phyloP scores from a whole-genome alignment of 2,888 invertebrate species.

The Brachylomia viminalis region DNA sequence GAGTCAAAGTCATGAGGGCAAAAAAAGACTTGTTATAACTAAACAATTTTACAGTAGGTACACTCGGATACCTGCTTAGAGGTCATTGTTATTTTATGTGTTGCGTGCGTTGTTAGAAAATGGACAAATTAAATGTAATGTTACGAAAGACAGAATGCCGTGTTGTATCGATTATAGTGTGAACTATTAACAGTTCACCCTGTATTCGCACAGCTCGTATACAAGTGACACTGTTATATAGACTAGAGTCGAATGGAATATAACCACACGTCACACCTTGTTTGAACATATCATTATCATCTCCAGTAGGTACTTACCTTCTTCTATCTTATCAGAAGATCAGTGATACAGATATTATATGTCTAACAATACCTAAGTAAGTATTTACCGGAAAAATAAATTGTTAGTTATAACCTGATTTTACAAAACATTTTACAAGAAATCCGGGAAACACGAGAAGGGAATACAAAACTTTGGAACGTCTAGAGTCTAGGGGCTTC shows the following conservation, averaged over 20 bases:
- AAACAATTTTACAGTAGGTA: slow-evolving; percentile 23
- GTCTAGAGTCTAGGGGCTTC: slow-evolving; percentile 9
- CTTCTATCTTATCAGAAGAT: slow-evolving; percentile 49
- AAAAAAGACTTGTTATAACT: slow-evolving; percentile 35
- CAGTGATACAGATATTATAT: background rate
- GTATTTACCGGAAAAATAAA: background rate
- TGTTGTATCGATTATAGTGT: slow-evolving; percentile 34
- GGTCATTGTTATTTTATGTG: slow-evolving; percentile 44
- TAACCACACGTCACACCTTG: slow-evolving; percentile 6
- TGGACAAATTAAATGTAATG: slow-evolving; percentile 40
- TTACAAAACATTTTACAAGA: background rate
- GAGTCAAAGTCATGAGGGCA: slow-evolving; percentile 4
- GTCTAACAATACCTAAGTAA: background rate
- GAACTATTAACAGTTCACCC: slow-evolving; percentile 11
- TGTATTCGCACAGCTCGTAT: background rate
- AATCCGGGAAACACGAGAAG: slow-evolving; percentile 1
- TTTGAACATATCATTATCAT: slow-evolving; percentile 14
- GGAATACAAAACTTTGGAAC: slow-evolving; percentile 12
- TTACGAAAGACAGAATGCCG: slow-evolving; percentile 52
- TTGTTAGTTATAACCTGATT: background rate
- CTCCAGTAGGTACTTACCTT: background rate
- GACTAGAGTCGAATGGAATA: slow-evolving; percentile 33
- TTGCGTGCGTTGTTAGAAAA: slow-evolving; percentile 45
- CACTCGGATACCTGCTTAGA: slow-evolving; percentile 22
- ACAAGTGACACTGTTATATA: background rate